Base-by-base conservation (phyloP, 1,140 invertebrate genomes). In the Hydropsyche tenuis region DNA sequence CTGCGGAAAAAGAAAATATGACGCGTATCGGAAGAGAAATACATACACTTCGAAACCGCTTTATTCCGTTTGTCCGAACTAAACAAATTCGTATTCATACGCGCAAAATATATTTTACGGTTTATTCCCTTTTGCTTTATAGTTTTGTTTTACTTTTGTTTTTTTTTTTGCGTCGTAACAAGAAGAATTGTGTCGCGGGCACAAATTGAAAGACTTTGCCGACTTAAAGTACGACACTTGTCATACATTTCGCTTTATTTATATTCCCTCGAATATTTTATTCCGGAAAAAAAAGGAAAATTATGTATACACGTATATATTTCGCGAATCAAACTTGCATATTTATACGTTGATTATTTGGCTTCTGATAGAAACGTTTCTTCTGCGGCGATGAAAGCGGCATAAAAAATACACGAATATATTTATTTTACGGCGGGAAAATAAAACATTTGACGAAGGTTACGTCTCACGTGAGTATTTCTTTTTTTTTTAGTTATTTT, bases 361-460 rank as follows among this genome's bases (percentile, higher is more conserved):
- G 20, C 65, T 18, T 48, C 56, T 60, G 22, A 60, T 60, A 60
- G 48, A 69, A 69, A 69, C 20, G 12, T 69, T 48, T 25, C 56
- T 20, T 60, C 5, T 48, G 45, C 3, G 11, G 45, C 37, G 37
- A 12, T 5, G 37, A 12, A 43, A 6, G 37, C 37, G 37, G 37
- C 5, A 43, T 6, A 12, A 43, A 43, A 43, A 43, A 30, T 37
- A 37, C 30, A 37, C 30, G 30, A 37, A 25, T 51, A 71, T 76
- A 74, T 74, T 76, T 76, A 72, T 51, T 64, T 60, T 76, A 51
- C 51, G 65, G 69, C 45, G 46, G 63, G 45, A 73, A 56, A 73
- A 72, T 73, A 72, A 76, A 73, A 74, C 69, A 74, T 76, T 71
- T 76, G 72, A 73, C 72, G 75, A 76, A 76, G 72, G 75, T 73